Conservation (phyloP, 2,113 vertebrate species). For the Syngnathus floridae region DNA sequence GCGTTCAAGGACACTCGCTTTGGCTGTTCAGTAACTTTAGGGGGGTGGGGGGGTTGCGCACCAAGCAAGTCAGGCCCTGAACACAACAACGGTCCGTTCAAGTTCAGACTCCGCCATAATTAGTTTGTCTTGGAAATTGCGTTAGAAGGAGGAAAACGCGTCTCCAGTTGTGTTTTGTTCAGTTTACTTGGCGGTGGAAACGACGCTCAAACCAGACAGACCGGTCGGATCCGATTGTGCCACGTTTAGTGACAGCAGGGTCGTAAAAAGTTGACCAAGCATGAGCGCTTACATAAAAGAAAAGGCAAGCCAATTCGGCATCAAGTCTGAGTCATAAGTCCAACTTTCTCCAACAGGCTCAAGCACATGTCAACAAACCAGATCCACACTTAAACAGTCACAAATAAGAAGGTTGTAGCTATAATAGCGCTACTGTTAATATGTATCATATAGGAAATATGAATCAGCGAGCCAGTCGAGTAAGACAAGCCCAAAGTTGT, state of each 20-base stretch:
- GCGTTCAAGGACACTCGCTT: background rate
- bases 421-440: background rate
- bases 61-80: constrained; percentile 18
- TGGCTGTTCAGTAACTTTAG: background rate
- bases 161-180: background rate
- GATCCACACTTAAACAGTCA: background rate
- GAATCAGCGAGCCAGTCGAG: background rate
- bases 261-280: background rate
- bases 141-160: background rate
- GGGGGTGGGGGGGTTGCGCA: too few species aligned
- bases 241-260: background rate
- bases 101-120: constrained; percentile 13
- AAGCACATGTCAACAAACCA: background rate
- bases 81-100: constrained; percentile 2
- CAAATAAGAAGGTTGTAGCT: background rate
- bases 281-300: background rate
- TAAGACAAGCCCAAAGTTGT: background rate
- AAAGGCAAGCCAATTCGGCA: background rate
- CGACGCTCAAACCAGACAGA: constrained; percentile 15
- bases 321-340: background rate
- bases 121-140: background rate
- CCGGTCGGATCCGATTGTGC: constrained; percentile 27
- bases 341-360: background rate
- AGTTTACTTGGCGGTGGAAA: background rate
- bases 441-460: background rate